Conservation (phyloP, 2,113 vertebrate genomes). For the Triplophysa dalaica region DNA sequence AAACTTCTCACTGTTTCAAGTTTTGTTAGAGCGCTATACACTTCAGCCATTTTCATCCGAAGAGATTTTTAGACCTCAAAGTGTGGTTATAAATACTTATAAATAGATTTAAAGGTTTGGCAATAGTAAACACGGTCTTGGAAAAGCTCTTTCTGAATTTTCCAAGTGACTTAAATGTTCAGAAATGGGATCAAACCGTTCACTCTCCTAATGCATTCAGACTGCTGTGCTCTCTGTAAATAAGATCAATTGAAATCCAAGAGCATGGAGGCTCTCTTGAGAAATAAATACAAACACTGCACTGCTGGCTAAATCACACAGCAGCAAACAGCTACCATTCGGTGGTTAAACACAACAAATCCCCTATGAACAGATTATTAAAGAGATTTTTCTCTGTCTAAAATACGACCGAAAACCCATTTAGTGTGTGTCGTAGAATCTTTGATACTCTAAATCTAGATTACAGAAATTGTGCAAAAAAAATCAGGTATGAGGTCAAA, state of each 20-base stretch:
- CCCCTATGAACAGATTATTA: conserved; percentile 1
- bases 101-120: conserved; percentile 51
- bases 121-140: conserved; percentile 36
- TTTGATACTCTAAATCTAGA: neutral
- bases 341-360: conserved; percentile 21
- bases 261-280: conserved; percentile 19
- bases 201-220: conserved; percentile 28
- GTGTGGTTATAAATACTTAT: conserved; percentile 56
- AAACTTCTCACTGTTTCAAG: neutral
- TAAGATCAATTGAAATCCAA: conserved; percentile 25
- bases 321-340: neutral
- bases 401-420: neutral
- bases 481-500: neutral
- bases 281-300: conserved; percentile 30
- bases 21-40: neutral
- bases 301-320: conserved; percentile 23
- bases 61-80: conserved; percentile 48
- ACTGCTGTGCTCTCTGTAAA: conserved; percentile 8
- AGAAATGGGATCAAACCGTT: conserved; percentile 27
- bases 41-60: neutral
- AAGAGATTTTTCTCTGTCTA: neutral
- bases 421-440: neutral
- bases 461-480: neutral
- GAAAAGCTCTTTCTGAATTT: conserved; percentile 58
- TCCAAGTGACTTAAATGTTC: conserved; percentile 56